phyloP scores from a whole-genome alignment of 2,113 vertebrate species.

The Nannospalax galili region DNA sequence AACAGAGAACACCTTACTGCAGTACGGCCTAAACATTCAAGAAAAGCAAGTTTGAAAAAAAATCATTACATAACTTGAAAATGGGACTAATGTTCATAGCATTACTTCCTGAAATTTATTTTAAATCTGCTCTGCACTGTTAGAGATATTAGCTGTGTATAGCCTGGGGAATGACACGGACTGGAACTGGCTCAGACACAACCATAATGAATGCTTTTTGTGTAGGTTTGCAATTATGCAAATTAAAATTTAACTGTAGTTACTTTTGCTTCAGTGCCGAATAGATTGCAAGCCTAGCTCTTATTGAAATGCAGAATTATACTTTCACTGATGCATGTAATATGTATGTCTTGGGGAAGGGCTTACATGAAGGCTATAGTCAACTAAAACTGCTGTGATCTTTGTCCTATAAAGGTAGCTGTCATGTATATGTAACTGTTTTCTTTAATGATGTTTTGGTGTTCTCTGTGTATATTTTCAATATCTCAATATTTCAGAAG shows the following conservation, averaged over 20 bases:
- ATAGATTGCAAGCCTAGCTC: not conserved
- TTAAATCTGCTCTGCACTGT: conserved; percentile 36
- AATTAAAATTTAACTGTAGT: conserved; percentile 44
- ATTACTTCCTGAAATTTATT: conserved; percentile 40
- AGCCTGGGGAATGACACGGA: conserved; percentile 24
- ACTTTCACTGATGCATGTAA: not conserved
- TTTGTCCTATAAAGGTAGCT: not conserved
- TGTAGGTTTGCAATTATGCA: conserved; percentile 25
- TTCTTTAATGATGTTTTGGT: not conserved
- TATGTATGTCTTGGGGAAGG: not conserved
- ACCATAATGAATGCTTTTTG: not conserved
- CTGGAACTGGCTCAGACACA: conserved; percentile 53
- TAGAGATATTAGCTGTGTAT: not conserved
- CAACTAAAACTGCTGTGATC: not conserved
- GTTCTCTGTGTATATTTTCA: not conserved
- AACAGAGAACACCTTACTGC: not conserved
- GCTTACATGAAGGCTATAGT: not conserved
- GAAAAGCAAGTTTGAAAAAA: not conserved
- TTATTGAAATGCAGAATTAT: not conserved
- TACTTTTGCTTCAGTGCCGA: not conserved
- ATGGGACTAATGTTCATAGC: not conserved
- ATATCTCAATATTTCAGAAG: not conserved
- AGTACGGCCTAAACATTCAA: conserved; percentile 5
- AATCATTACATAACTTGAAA: conserved; percentile 7
- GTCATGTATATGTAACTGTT: not conserved